Percentiles rank a stretch among this genome's conserved stretches.
These are phyloP conservation scores for Adrianichthys oophorus DNA, from an alignment of 2,797 vertebrate genomes.

Conservation along the genomic window DNA sequence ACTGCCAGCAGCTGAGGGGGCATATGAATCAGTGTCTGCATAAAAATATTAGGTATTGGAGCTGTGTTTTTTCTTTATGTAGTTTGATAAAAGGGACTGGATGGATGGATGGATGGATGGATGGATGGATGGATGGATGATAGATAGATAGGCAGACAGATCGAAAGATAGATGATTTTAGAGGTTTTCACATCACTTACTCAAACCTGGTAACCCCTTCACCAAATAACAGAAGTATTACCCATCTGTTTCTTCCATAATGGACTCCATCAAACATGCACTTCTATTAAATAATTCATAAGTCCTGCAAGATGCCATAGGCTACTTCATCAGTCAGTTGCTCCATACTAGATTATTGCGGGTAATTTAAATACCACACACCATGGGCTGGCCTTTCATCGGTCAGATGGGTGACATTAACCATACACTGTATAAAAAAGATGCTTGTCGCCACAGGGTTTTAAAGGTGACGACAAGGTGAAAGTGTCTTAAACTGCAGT, in stretches of 20 bases:
- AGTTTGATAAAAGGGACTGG: neutral
- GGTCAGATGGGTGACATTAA: slow-evolving; percentile 40
- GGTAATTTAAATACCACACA: slow-evolving; percentile 70
- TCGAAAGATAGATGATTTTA: neutral
- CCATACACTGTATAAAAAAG: slow-evolving; percentile 20
- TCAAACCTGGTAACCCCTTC: slow-evolving; percentile 6
- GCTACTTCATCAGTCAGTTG: slow-evolving; percentile 68
- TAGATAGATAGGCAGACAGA: neutral
- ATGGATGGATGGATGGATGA: slow-evolving; percentile 3
- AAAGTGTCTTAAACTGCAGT: slow-evolving; percentile 1
- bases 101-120: neutral
- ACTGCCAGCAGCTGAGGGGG: slow-evolving; percentile 26
- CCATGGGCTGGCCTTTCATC: slow-evolving; percentile 48
- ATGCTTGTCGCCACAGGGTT: slow-evolving; percentile 9
- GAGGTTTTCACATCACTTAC: neutral
- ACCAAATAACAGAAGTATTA: slow-evolving; percentile 4
- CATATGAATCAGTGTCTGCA: slow-evolving; percentile 30
- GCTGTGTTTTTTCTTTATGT: neutral
- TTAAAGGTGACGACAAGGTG: slow-evolving; percentile 17
- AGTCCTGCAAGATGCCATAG: slow-evolving; percentile 63
- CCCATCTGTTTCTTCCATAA: slow-evolving; percentile 27
- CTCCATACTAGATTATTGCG: slow-evolving; percentile 61
- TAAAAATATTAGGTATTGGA: slow-evolving; percentile 28
- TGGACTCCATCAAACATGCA: slow-evolving; percentile 59
- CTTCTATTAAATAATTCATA: slow-evolving; percentile 69